These are phyloP conservation scores for Pipa parva DNA, from an alignment of 2,113 vertebrate species.

Conservation along the genomic window DNA sequence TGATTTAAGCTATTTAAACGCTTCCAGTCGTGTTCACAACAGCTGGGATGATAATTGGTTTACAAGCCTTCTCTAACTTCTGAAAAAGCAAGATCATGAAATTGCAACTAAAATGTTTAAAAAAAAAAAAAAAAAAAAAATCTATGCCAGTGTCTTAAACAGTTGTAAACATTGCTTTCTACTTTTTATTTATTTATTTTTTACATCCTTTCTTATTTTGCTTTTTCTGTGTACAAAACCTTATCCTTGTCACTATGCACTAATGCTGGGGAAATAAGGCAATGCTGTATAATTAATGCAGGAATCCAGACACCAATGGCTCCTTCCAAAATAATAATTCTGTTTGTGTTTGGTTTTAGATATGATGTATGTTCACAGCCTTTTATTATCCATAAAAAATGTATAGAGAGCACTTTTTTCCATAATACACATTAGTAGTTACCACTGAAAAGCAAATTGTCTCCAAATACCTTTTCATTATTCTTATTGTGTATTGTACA, in stretches of 20 bases:
- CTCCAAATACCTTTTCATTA: no score
- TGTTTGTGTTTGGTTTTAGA: background rate
- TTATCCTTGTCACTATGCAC: slow-evolving; percentile 4
- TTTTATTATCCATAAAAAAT: no score
- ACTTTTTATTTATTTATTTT: slow-evolving; percentile 2
- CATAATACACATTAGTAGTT: no score
- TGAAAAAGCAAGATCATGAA: no score
- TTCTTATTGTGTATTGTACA: no score
- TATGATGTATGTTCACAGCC: no score
- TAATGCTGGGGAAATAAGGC: background rate
- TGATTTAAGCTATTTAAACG: no score
- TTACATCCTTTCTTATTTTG: background rate
- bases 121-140: background rate
- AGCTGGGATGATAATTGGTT: no score
- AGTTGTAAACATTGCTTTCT: slow-evolving; percentile 34
- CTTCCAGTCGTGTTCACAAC: no score
- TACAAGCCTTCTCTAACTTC: no score
- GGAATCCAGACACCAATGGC: slow-evolving; percentile 14
- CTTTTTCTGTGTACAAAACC: slow-evolving; percentile 8
- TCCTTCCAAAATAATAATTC: slow-evolving; percentile 1
- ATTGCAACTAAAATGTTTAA: background rate
- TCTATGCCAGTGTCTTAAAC: slow-evolving; percentile 29
- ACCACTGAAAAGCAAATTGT: no score
- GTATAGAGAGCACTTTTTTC: no score
- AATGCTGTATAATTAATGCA: slow-evolving; percentile 2